phyloP scores from a whole-genome alignment of 1,140 invertebrate species.

The Ceratosolen solmsi region DNA sequence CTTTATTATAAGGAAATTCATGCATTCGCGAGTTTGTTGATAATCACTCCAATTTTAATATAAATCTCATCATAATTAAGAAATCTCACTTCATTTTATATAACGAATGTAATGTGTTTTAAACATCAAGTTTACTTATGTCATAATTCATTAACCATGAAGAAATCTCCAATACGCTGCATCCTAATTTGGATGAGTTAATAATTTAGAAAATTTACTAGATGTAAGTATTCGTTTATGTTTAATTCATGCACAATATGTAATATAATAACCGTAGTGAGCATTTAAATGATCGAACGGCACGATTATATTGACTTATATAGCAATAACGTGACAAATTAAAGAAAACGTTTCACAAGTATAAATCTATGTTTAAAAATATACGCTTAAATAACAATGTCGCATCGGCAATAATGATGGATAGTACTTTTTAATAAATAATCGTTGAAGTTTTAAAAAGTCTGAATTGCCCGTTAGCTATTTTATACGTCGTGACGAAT shows the following conservation, averaged over 20 bases:
- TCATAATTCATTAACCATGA: no score
- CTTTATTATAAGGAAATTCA: not conserved
- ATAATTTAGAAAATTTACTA: not conserved
- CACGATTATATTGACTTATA: conserved; percentile 8
- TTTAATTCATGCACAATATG: not conserved
- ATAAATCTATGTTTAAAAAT: not conserved
- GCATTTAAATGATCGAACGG: not conserved
- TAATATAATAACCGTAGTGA: not conserved
- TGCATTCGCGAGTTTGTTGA: not conserved
- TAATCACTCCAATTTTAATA: not conserved
- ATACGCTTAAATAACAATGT: not conserved
- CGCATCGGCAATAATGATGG: not conserved
- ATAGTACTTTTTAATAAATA: not conserved
- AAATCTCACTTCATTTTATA: no score
- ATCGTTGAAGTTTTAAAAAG: not conserved
- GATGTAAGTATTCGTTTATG: not conserved
- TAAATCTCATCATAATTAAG: no score
- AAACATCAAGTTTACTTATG: no score
- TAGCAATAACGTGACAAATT: conserved; percentile 11
- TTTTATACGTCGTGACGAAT: not conserved
- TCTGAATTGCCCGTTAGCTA: not conserved
- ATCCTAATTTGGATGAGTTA: not conserved
- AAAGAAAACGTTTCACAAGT: not conserved
- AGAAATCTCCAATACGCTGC: no score
- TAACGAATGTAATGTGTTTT: no score